A percentile compares a stretch with the other conserved stretches of the same genome.
phyloP scores from a whole-genome alignment of 2,797 vertebrate species.

The Urophycis tenuis region DNA sequence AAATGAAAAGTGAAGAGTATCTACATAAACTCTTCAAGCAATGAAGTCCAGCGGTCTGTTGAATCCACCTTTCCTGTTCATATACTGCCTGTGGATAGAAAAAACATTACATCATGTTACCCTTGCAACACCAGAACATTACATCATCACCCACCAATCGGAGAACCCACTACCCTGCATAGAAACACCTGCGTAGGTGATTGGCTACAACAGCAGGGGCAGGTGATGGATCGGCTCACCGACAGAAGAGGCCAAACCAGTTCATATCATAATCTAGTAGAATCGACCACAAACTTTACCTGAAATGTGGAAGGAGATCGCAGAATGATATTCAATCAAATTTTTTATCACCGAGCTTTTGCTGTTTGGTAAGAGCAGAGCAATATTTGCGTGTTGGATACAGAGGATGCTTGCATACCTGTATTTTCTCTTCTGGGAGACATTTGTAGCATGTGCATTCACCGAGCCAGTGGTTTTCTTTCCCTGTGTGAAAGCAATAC shows the following conservation, averaged over 20 bases:
- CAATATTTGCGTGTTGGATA: too few relatives aligned
- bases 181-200: conserved; percentile 72
- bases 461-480: conserved; percentile 83
- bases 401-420: conserved; percentile 68
- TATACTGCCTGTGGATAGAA: conserved; percentile 81
- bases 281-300: not conserved
- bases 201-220: conserved; percentile 61
- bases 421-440: conserved; percentile 94
- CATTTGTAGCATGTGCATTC: conserved; percentile 87
- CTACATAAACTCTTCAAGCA: conserved; percentile 68
- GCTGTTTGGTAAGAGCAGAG: not conserved
- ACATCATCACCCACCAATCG: conserved; percentile 76
- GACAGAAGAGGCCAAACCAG: not conserved
- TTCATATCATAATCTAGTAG: not conserved
- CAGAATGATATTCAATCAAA: not conserved
- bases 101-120: conserved; percentile 76
- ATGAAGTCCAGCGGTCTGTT: conserved; percentile 99
- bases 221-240: conserved; percentile 39
- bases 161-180: conserved; percentile 57
- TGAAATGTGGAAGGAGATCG: not conserved
- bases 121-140: conserved; percentile 74
- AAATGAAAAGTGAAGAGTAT: not conserved
- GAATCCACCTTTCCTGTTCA: conserved; percentile 98
- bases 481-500: conserved; percentile 67
- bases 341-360: not conserved